A percentile compares a stretch with the other conserved stretches of the same genome.
Evolutionary conservation across 1,140 invertebrate species (phyloP).

Genomic region (Drosophila sp.): DNA sequence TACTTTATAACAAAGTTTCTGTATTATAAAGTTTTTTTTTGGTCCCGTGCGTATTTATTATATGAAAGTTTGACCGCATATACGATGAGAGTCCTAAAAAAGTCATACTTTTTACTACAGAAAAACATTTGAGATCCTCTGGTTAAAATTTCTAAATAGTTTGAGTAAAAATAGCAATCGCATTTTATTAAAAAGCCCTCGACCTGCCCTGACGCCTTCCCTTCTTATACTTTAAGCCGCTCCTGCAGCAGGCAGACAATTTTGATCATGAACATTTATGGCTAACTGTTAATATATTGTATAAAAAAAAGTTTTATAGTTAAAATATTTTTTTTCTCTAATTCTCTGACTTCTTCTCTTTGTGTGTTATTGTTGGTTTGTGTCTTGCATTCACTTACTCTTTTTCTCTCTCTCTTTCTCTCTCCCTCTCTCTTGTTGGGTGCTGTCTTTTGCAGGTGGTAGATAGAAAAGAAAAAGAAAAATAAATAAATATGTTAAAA

Average conservation of each 20-base stretch:
- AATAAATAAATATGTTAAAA: slow-evolving; percentile 12
- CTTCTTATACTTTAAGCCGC: not conserved
- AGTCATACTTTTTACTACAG: no score
- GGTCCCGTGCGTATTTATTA: no score
- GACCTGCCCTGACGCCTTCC: not conserved
- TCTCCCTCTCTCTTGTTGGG: slow-evolving; percentile 37
- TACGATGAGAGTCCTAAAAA: no score
- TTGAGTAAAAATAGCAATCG: no score
- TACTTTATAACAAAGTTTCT: no score
- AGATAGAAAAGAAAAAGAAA: not conserved
- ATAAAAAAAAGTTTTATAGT: not conserved
- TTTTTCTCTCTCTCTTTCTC: not conserved
- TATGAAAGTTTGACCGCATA: no score
- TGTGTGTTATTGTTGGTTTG: slow-evolving; percentile 12
- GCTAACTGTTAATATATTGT: slow-evolving; percentile 21
- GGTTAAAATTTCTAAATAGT: no score
- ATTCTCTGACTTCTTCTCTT: slow-evolving; percentile 10
- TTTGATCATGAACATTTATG: slow-evolving; percentile 38
- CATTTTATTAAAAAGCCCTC: no score
- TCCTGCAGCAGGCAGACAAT: not conserved
- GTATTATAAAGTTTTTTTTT: no score
- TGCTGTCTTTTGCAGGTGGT: slow-evolving; percentile 36
- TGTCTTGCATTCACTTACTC: slow-evolving; percentile 29
- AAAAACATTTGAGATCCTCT: no score
- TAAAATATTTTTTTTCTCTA: not conserved